Evolutionary conservation across 2,797 vertebrate species (phyloP), one percentile per base, ranked within the genome.

Genomic region (Labroides dimidiatus): DNA sequence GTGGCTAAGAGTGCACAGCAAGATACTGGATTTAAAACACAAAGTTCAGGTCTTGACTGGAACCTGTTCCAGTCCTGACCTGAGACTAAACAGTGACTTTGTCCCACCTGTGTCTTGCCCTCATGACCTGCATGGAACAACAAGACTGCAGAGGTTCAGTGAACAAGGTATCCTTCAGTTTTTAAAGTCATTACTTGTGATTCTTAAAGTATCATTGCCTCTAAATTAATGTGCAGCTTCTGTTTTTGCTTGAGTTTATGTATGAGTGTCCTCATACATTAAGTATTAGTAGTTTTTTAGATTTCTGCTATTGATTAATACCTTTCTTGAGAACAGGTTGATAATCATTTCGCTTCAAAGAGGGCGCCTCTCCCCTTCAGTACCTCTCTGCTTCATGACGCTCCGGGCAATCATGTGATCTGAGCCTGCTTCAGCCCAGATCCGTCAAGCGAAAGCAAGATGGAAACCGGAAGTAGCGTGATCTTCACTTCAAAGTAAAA

Each of bases 321-420:
- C 6, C 7, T 72, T 73, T 62, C 4, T 30, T 30, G 16, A 33
- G 60, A 16, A 41, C n/a, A 36, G 52, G 48, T 36, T 67, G 64
- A 76, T 80, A 14, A 80, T 86, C 15, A 45, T 57, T 72, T 77
- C 85, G 69, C 87, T 95, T 95, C 90, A 93, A 95, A 95, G 94
- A 93, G 90, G 92, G 93, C 95, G 94, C 95, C 92, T 93, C 90
- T 91, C 82, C 89, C 86, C 89, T 89, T 88, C 89, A 81, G 88
- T 87, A 82, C 84, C 85, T 88, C 85, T 88, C 88, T 80, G 82
- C 84, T 88, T 88, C 89, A 90, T 95, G 93, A 95, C 94, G 94
- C 94, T 93, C 71, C 68, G 78, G 90, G 88, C 81, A 82, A 87
- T 96, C 96, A 96, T 93, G 95, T 96, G 95, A 96, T 92, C 90